Percentiles rank a stretch among this genome's conserved stretches.
phyloP scores from a whole-genome alignment of 2,113 vertebrate genomes.

The Thermophis baileyi region DNA sequence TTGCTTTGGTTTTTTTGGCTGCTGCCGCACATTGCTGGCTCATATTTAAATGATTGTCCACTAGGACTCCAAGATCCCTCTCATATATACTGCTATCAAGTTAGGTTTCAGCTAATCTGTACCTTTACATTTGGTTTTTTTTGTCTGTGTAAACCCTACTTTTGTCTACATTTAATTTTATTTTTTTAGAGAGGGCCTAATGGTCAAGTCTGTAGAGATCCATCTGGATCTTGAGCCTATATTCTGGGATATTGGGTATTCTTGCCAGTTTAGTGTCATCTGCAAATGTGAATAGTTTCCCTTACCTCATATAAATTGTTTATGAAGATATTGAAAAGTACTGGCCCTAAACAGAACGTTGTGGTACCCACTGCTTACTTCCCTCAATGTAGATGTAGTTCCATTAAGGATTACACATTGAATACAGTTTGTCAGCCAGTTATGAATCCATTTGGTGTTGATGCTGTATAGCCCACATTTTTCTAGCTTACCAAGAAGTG shows the following conservation, averaged over 20 bases:
- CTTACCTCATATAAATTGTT: neutral
- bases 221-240: neutral
- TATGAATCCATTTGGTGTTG: neutral
- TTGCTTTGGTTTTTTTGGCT: neutral
- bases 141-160: neutral
- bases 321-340: neutral
- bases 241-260: neutral
- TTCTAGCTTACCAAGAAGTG: neutral
- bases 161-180: neutral
- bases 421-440: neutral
- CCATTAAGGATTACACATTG: neutral
- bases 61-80: neutral
- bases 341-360: neutral
- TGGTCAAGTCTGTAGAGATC: neutral
- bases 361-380: neutral
- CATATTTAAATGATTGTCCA: neutral
- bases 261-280: neutral
- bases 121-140: neutral
- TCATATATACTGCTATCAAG: neutral
- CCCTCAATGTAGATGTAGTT: neutral
- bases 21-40: neutral
- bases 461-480: neutral
- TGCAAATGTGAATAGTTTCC: neutral
- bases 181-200: neutral
- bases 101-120: neutral